Base-by-base conservation (phyloP, 1,140 invertebrate species). In the Mizuhopecten yessoensis region DNA sequence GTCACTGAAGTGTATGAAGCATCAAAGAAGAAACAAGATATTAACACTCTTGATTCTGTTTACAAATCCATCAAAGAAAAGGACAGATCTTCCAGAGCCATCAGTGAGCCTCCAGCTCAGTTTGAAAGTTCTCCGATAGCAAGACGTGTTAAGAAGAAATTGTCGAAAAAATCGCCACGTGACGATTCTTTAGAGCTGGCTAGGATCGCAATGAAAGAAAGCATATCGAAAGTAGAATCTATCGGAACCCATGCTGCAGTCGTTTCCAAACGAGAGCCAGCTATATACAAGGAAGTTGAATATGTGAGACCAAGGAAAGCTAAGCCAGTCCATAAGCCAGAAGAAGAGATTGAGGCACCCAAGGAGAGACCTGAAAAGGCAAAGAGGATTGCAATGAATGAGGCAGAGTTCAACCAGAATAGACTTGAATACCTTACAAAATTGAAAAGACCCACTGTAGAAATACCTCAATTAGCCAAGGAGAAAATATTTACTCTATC, bases 301-400 rank as follows among this genome's bases (percentile, higher is more conserved):
- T 75, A 75, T 29, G 9, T 29, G 57, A 75, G n/a, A 75, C 57
- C 57, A 75, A 75, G 57, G 5, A 75, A 75, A n/a, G 9, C 57
- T 29, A 75, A 75, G 23, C 57, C 23, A 11, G 57, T n/a, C 1
- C 23, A 29, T 3, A n/a, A 75, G 11, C 23, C n/a, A 75, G 57
- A 75, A 13, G 57, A 75, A 29, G 57, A 49, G 45, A 13, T 45
- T 1, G 57, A 75, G 57, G 29, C 23, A n/a, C 23, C n/a, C 0
- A 75, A 75, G 23, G 57, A 75, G 29, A 75, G 57, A 29, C 57
- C 57, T 29, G 57, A 75, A n/a, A 75, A 75, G 29, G 57, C 57
- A n/a, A 75, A 75, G 57, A 75, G 57, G 23, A 75, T 75, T 29
- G 57, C 57, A 29, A 75, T 75, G 57, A 75, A 75, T 75, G 57